Conservation (phyloP, 1,140 invertebrate species). For the Hylaeus anthracinus region DNA sequence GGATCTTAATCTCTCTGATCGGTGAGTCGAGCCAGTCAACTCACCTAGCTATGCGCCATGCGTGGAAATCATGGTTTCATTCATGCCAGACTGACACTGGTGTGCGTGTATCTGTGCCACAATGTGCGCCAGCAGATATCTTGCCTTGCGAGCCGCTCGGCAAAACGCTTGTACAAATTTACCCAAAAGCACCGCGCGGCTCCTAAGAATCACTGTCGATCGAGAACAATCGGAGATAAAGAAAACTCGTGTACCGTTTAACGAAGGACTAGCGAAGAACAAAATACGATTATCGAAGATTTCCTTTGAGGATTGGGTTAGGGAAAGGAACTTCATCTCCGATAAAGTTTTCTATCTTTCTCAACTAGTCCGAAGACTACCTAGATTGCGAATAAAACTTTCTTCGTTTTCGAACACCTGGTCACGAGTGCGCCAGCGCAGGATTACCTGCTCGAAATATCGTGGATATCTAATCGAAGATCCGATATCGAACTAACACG, state of each 20-base stretch:
- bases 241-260: too few species aligned
- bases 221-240: too few species aligned
- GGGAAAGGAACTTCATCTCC: too few species aligned
- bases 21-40: conserved; percentile 28
- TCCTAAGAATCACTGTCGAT: neutral
- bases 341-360: too few species aligned
- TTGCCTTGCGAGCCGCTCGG: conserved; percentile 3
- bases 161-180: conserved; percentile 20
- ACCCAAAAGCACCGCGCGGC: neutral
- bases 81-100: conserved; percentile 69
- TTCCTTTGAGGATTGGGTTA: too few species aligned
- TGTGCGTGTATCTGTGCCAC: conserved; percentile 6
- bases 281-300: too few species aligned
- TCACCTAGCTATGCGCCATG: conserved; percentile 68
- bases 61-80: conserved; percentile 75
- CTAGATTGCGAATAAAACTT: neutral
- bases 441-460: conserved; percentile 1
- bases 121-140: conserved; percentile 24
- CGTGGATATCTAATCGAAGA: conserved; percentile 25
- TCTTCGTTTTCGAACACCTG: neutral
- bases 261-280: too few species aligned
- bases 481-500: conserved; percentile 18
- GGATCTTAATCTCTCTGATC: conserved; percentile 28
- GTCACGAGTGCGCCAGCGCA: neutral
- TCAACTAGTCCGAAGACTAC: too few species aligned